Evolutionary conservation across 2,888 invertebrate genomes (phyloP), one percentile per base, ranked within the genome.

Genomic region (Erebia ligea): DNA sequence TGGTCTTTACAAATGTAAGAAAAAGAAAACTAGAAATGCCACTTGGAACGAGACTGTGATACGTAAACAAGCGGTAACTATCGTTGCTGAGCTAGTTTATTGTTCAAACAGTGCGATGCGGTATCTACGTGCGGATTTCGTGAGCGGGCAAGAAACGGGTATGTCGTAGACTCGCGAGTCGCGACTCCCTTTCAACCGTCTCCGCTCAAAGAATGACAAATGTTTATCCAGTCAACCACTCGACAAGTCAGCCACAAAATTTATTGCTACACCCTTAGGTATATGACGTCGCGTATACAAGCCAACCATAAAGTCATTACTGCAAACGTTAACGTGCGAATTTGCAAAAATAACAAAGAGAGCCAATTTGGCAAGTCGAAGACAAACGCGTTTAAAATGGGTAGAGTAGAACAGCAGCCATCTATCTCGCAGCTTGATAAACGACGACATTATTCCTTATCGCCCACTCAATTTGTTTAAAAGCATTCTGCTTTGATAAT

Each of bases 401-500:
- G 92, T 86, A 91, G 90, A 92, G 92, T 86, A 89, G 91, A 91
- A 91, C 90, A 87, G 87, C 86, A 84, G 86, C 89, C 89, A 93
- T 93, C 92, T 90, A 92, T 93, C 92, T 91, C 85, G 80, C 85
- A 86, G 88, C 90, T 91, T 92, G 93, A 93, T 92, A 93, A 92
- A 93, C 90, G 92, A 91, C 92, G 92, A 91, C 93, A 92, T 93
- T 93, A 92, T 91, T 92, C 88, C 91, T 93, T 93, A 92, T 93
- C 93, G 91, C 91, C 92, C 89, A 92, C 92, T 93, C 93, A 92
- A 93, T 93, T 93, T 93, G 91, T 93, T 92, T 92, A 91, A 93
- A 92, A 93, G 92, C 92, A 89, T 91, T 92, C 87, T 91, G 90
- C 92, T 92, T 92, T 92, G 90, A 93, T 93, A 92, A 93, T 93